These are phyloP conservation scores for Punctoribates punctum DNA, from an alignment of 2,888 invertebrate genomes.

Conservation along the genomic window DNA sequence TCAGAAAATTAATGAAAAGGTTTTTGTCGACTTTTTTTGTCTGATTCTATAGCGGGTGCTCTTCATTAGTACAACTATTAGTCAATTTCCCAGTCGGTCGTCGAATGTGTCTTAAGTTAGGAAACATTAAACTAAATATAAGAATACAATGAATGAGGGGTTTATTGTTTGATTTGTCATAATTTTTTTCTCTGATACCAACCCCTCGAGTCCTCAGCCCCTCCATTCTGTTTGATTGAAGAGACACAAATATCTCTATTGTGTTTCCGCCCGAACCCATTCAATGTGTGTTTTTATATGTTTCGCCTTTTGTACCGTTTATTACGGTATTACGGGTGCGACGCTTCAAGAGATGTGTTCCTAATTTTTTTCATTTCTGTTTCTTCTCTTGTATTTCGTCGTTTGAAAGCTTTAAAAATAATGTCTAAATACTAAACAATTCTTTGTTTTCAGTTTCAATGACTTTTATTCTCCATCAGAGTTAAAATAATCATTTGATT, in stretches of 20 bases:
- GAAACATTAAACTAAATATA: background rate
- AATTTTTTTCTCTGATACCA: slow-evolving; percentile 2
- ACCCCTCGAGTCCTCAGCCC: background rate
- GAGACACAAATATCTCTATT: slow-evolving; percentile 24
- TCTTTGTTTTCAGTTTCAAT: too few species aligned
- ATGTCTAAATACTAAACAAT: too few species aligned
- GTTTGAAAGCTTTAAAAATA: background rate
- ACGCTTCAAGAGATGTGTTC: background rate
- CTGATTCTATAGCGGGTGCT: background rate
- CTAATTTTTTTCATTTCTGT: background rate
- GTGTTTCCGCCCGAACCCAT: background rate
- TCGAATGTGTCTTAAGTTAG: background rate
- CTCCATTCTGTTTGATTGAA: background rate
- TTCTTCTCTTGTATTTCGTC: background rate
- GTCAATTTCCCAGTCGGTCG: slow-evolving; percentile 1
- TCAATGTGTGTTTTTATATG: background rate
- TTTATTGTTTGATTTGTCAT: slow-evolving; percentile 19
- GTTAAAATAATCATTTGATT: too few species aligned
- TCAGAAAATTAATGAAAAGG: too few species aligned
- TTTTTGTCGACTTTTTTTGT: background rate
- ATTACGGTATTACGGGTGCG: background rate
- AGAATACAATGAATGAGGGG: background rate
- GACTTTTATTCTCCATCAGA: too few species aligned
- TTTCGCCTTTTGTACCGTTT: slow-evolving; percentile 1
- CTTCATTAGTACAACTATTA: slow-evolving; percentile 7